Evolutionary conservation across 2,113 vertebrate genomes (phyloP), one percentile per base, ranked within the genome.

Genomic region (Chamaetylas fuelleborni): DNA sequence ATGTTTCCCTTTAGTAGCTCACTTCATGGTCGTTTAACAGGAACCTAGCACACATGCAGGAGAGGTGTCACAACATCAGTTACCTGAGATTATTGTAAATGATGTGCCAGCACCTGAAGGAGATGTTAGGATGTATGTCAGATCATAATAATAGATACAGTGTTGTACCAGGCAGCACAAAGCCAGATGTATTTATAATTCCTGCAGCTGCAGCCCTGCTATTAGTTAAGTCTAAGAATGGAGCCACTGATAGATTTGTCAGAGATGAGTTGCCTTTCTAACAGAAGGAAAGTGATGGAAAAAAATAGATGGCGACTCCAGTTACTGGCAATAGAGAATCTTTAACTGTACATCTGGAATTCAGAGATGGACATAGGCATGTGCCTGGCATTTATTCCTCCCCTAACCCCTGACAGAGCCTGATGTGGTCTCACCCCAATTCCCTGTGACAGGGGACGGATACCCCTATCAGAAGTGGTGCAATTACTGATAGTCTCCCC

Each of bases 161-260:
- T 96, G 96, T 96, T 97, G 95, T 92, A 97, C 50, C 93, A 97
- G 88, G 93, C 91, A 92, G 92, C 91, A 95, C 73, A 92, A 95
- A 98, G 97, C 76, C 97, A 98, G 97, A 98, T 97, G 97, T 88
- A 98, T 97, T 98, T 97, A 96, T 97, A 97, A 97, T 97, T 95
- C 96, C 77, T 82, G 95, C 97, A 98, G 98, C 97, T 98, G 97
- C 90, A 97, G 96, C 57, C 81, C 95, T 89, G 93, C 95, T 95
- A 92, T 97, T 97, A 96, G 96, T 95, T 94, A 97, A 95, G 88
- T 93, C 95, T 96, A 96, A 93, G 93, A 96, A 81, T 53, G 93
- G 69, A 96, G 64, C 50, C 89, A 88, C 93, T 92, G 73, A 95
- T 96, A 85, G 84, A 91, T 96, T 88, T 95, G 92, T 94, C 88